Conservation (phyloP, 2,113 vertebrate species). For the Grallaria varia region DNA sequence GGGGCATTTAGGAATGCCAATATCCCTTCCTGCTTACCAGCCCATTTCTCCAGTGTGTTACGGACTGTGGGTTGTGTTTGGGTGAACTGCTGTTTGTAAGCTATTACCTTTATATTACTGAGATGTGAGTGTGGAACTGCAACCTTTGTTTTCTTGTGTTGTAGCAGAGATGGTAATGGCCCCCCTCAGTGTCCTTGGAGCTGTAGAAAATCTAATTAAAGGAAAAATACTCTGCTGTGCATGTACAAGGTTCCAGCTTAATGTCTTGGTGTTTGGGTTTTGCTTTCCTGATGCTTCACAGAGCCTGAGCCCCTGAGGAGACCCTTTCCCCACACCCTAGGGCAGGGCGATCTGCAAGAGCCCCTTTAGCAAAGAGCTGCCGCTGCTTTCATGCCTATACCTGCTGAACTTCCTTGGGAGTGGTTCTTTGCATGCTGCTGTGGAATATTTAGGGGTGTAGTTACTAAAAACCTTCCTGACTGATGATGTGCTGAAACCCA, state of each 20-base stretch:
- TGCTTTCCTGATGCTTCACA: background rate
- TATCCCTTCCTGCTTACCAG: background rate
- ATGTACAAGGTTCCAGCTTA: background rate
- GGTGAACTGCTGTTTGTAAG: constrained; percentile 19
- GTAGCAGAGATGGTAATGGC: constrained; percentile 2
- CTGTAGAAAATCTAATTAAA: constrained; percentile 61
- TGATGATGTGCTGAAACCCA: background rate
- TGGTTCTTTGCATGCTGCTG: background rate
- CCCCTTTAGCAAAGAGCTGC: background rate
- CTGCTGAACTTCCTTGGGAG: background rate
- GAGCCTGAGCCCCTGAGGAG: background rate
- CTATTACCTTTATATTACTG: constrained; percentile 13
- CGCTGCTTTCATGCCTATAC: background rate
- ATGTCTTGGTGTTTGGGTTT: background rate
- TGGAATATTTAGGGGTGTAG: accelerated
- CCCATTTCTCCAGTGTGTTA: background rate
- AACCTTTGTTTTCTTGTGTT: constrained; percentile 21
- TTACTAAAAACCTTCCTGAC: background rate
- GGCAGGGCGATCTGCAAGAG: background rate
- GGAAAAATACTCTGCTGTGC: background rate
- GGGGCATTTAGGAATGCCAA: background rate
- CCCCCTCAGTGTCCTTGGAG: constrained; percentile 5
- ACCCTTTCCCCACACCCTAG: accelerated
- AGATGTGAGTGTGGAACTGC: constrained; percentile 11
- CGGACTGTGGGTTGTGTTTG: background rate